Base-by-base conservation (phyloP, 2,113 vertebrate genomes). In the Speoplatyrhinus poulsoni region DNA sequence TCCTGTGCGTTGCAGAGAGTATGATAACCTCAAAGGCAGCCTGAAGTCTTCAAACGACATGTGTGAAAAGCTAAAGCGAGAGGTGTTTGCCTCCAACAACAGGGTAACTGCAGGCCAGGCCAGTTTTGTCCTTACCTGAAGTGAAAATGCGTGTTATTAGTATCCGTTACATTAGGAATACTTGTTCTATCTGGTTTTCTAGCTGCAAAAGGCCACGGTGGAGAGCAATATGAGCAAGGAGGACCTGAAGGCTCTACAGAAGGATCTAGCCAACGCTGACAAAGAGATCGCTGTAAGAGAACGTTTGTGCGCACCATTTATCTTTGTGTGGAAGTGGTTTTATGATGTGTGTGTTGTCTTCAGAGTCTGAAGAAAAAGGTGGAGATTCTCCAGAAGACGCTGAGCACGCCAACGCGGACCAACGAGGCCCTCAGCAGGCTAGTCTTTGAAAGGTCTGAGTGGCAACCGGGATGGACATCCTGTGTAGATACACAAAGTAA, bases 281-380 rank as follows among this genome's bases (percentile, higher is more conserved):
- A 95, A 93, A 82, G 96, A 99, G 84, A 97, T 99, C 59, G 82
- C 80, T 77, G 96, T 99, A 80, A 91, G 86, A 26, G 12, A 46
- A 16, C 58, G 11, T 12, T 8, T 6, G 36, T 41, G 36, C 36
- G 7, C 36, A 7, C 36, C 36, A 8, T 12, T 60, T 53, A 6
- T 13, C 2, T 53, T 46, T 16, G 12, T 61, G 3, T 61, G 12
- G n/a, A 15, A 41, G 3, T 16, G 13, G 7, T 9, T 33, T 46
- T 13, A 16, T 61, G 19, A 70, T 57, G 17, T 55, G 16, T 73
- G 19, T 11, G 1, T 26, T 0, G 69, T 12, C 71, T 33, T 64
- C 59, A 99, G 98, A 97, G 95, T 84, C 86, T 98, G 67, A 98
- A 95, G 81, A 99, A 98, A 85, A 99, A 96, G 79, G 93, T 99